These are phyloP conservation scores for Diachrysia chrysitis DNA, from an alignment of 2,888 invertebrate genomes.

Conservation along the genomic window DNA sequence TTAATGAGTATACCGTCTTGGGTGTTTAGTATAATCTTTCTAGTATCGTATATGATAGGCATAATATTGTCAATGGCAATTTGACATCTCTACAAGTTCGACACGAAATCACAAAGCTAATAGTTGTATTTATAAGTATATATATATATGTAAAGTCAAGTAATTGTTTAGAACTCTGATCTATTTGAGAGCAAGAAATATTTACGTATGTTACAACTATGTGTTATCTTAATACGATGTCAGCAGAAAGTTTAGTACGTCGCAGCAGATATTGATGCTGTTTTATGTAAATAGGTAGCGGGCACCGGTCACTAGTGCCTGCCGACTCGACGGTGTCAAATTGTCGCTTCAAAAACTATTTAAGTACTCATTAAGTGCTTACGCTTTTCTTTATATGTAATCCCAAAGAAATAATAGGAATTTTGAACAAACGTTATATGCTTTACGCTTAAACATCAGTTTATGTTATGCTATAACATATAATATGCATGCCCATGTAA, in stretches of 20 bases:
- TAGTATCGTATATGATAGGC: conserved; percentile 30
- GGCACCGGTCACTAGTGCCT: conserved; percentile 3
- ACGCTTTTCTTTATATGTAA: conserved; percentile 55
- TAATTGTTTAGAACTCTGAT: conserved; percentile 34
- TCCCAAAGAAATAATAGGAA: conserved; percentile 79
- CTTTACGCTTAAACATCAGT: conserved; percentile 67
- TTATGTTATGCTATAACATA: conserved; percentile 65
- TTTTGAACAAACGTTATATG: conserved; percentile 84
- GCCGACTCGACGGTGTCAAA: conserved; percentile 50
- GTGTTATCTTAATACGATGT: conserved; percentile 31
- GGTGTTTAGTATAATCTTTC: conserved; percentile 50
- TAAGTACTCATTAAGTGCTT: conserved; percentile 47
- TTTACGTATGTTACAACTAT: conserved; percentile 29
- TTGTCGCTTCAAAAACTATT: conserved; percentile 47
- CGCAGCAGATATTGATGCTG: conserved; percentile 15
- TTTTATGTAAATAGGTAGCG: conserved; percentile 31
- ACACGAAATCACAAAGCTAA: conserved; percentile 19
- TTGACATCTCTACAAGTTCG: conserved; percentile 53
- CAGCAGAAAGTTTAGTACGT: conserved; percentile 24
- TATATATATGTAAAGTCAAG: conserved; percentile 39
- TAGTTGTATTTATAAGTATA: conserved; percentile 40
- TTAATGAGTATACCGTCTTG: conserved; percentile 37
- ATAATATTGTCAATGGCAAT: conserved; percentile 48
- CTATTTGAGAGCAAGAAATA: conserved; percentile 44
- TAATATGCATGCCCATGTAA: conserved; percentile 74